These are phyloP conservation scores for Mesocentrotus franciscanus DNA, from an alignment of 53 echinoderm and acorn worm genomes.

Conservation along the genomic window DNA sequence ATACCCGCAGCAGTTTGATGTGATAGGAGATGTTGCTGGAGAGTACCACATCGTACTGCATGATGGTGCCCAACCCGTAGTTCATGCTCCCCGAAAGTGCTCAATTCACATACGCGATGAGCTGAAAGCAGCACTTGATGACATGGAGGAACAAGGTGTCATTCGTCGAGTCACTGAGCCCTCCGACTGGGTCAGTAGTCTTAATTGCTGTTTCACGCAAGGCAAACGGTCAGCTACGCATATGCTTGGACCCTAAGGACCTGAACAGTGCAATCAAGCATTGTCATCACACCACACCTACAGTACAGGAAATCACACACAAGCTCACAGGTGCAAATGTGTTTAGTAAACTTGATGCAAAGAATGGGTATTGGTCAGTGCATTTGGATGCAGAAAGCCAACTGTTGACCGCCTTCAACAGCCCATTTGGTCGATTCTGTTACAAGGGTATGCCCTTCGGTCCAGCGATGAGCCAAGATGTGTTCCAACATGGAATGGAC, in stretches of 20 bases:
- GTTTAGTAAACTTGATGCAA: constrained; percentile 76
- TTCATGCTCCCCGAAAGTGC: constrained; percentile 66
- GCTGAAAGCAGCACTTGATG: constrained; percentile 65
- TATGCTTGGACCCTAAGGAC: constrained; percentile 78
- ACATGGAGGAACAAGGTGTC: constrained; percentile 73
- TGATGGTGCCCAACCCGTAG: constrained; percentile 55
- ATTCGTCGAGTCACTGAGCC: constrained; percentile 76
- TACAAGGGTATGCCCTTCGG: constrained; percentile 77
- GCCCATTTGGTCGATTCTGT: constrained; percentile 74
- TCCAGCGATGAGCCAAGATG: constrained; percentile 66
- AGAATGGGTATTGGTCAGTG: constrained; percentile 79
- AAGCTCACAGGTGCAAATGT: constrained; percentile 69
- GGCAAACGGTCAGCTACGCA: constrained; percentile 69
- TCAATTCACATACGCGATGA: constrained; percentile 75
- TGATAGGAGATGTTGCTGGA: constrained; percentile 66
- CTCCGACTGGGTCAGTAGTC: constrained; percentile 76
- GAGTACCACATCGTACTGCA: constrained; percentile 68
- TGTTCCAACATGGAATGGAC: constrained; percentile 15
- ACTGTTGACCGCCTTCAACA: constrained; percentile 67
- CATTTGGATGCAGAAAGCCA: constrained; percentile 64
- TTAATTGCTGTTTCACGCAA: constrained; percentile 69
- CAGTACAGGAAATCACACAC: constrained; percentile 71
- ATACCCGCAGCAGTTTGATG: constrained; percentile 76
- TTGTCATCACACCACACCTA: constrained; percentile 72
- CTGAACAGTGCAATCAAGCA: constrained; percentile 68